Conservation (phyloP, 2,797 vertebrate species). For the Acanthiza pusilla region DNA sequence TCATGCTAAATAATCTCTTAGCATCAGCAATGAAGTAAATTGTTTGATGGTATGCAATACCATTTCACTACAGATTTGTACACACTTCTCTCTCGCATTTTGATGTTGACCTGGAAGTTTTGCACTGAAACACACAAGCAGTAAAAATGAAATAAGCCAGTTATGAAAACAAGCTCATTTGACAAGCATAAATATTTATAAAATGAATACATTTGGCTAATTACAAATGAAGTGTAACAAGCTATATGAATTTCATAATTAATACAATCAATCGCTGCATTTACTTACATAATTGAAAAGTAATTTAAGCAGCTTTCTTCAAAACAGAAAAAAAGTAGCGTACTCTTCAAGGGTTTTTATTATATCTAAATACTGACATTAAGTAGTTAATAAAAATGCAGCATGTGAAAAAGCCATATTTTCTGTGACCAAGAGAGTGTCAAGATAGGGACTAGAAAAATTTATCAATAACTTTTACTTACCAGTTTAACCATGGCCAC, state of each 20-base stretch:
- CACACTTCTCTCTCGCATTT: neutral
- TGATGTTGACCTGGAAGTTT: neutral
- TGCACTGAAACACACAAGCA: neutral
- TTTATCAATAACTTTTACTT: neutral
- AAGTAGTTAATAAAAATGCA: neutral
- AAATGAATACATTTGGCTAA: neutral
- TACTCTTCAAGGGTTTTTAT: neutral
- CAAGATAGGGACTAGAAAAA: neutral
- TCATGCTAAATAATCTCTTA: neutral
- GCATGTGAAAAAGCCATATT: neutral
- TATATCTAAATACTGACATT: neutral
- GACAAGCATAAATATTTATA: neutral
- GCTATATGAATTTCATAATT: neutral
- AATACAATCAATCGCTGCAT: neutral
- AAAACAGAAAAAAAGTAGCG: neutral
- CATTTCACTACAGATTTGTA: neutral
- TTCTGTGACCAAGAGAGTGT: neutral
- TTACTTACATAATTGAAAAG: neutral
- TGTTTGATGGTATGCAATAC: neutral
- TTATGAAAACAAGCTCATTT: neutral
- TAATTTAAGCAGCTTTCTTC: neutral
- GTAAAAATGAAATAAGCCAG: neutral
- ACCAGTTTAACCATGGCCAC: neutral
- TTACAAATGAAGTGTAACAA: neutral
- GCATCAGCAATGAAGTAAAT: neutral